Percentiles rank a stretch among this genome's conserved stretches.
Evolutionary conservation across 2,888 invertebrate genomes (phyloP).

Genomic region (Euzetes globulus): DNA sequence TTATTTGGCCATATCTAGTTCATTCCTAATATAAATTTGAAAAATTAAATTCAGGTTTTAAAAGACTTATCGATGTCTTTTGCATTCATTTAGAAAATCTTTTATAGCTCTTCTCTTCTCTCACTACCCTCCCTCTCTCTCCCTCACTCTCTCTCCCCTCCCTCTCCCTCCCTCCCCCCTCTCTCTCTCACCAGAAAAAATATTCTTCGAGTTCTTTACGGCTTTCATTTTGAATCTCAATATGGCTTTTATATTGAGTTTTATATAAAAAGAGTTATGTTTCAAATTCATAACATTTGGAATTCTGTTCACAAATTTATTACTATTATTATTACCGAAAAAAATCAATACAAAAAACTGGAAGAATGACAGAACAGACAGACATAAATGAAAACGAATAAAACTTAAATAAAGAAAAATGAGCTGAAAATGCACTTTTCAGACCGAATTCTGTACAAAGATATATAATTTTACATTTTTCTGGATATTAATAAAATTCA

Average conservation of each 20-base stretch:
- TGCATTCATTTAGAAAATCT: too few species aligned
- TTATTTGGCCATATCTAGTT: too few species aligned
- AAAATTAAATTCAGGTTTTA: too few species aligned
- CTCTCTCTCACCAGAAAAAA: too few species aligned
- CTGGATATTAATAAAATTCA: background rate
- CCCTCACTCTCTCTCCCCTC: too few species aligned
- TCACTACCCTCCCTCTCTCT: too few species aligned
- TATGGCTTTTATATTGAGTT: background rate
- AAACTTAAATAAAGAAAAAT: background rate
- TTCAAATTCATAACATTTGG: conserved; percentile 3
- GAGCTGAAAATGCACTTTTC: background rate
- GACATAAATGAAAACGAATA: background rate
- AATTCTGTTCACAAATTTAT: background rate
- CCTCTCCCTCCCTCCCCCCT: too few species aligned
- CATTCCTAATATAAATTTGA: too few species aligned
- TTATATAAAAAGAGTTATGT: background rate
- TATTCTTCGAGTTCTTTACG: background rate
- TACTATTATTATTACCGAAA: background rate
- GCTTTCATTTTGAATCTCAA: too few species aligned
- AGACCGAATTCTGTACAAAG: background rate
- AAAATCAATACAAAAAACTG: background rate
- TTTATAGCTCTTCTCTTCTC: too few species aligned
- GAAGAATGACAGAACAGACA: background rate
- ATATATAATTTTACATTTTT: background rate
- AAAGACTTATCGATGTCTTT: too few species aligned